Evolutionary conservation across 2,888 invertebrate genomes (phyloP).

Genomic region (Acronicta aceris): DNA sequence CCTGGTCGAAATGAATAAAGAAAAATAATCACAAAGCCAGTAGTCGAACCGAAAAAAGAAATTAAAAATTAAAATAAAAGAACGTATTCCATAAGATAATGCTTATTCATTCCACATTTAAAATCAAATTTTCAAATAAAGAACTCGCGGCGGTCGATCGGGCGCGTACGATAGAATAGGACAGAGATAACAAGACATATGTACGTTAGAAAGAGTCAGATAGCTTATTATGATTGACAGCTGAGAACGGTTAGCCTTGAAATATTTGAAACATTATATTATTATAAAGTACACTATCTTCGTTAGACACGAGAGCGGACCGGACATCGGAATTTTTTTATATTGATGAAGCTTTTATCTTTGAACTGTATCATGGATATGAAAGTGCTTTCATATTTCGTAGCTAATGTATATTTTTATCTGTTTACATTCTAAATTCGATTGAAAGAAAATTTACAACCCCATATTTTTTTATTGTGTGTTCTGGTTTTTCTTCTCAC

Average conservation of each 20-base stretch:
- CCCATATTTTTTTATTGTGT: conserved; percentile 29
- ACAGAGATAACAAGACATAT: conserved; percentile 67
- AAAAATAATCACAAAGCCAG: conserved; percentile 78
- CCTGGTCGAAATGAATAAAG: conserved; percentile 74
- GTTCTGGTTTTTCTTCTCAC: conserved; percentile 24
- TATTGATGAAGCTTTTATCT: conserved; percentile 47
- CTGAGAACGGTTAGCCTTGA: conserved; percentile 90
- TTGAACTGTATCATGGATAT: conserved; percentile 42
- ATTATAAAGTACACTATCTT: conserved; percentile 89
- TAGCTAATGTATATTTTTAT: conserved; percentile 43
- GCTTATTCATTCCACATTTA: conserved; percentile 89
- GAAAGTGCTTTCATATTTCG: conserved; percentile 46
- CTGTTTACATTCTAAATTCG: conserved; percentile 36
- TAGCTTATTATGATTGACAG: conserved; percentile 89
- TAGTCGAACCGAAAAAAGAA: conserved; percentile 84
- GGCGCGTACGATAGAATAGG: conserved; percentile 75
- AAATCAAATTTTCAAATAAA: conserved; percentile 89
- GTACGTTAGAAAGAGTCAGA: conserved; percentile 80
- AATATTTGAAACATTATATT: conserved; percentile 90
- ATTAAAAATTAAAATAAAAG: conserved; percentile 88
- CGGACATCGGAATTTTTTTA: conserved; percentile 71
- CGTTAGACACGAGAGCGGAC: conserved; percentile 76
- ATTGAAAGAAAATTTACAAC: conserved; percentile 42
- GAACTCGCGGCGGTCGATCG: conserved; percentile 85
- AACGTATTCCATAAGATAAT: conserved; percentile 88